phyloP scores from a whole-genome alignment of 2,888 invertebrate species.

The Yponomeuta evonymella region DNA sequence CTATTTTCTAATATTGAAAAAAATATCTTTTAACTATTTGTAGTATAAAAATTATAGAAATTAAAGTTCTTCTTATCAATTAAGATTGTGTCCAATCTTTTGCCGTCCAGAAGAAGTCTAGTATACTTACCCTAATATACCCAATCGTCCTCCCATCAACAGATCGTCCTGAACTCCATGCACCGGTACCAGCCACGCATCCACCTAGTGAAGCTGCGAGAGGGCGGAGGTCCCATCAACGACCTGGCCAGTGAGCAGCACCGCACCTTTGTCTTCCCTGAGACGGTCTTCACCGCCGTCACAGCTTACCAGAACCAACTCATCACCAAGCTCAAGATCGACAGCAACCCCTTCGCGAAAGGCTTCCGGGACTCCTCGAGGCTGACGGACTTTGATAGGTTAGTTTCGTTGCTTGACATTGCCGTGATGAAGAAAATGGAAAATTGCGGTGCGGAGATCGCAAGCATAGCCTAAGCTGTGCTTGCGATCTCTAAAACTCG shows the following conservation, averaged over 20 bases:
- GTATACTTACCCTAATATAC: not conserved
- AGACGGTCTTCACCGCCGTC: conserved; percentile 98
- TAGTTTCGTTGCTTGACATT: conserved; percentile 26
- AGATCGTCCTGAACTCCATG: conserved; percentile 99
- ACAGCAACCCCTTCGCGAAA: conserved; percentile 98
- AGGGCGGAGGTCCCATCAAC: conserved; percentile 82
- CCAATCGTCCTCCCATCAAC: conserved; percentile 37
- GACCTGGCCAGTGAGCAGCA: conserved; percentile 94
- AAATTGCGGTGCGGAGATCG: no score
- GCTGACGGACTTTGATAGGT: conserved; percentile 94
- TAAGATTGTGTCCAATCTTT: no score
- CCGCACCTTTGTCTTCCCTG: conserved; percentile 96
- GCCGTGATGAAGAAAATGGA: no score
- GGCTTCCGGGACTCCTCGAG: conserved; percentile 97
- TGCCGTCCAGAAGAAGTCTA: no score
- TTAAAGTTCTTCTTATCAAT: no score
- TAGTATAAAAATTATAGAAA: no score
- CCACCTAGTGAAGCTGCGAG: conserved; percentile 88
- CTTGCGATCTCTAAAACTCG: no score
- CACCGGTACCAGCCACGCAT: conserved; percentile 99
- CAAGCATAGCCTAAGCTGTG: no score
- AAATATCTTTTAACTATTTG: no score
- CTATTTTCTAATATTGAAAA: no score
- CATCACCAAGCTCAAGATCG: conserved; percentile 98
- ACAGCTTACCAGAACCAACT: conserved; percentile 99